Evolutionary conservation across 2,888 invertebrate species (phyloP).

Genomic region (Flexamia atlantica): DNA sequence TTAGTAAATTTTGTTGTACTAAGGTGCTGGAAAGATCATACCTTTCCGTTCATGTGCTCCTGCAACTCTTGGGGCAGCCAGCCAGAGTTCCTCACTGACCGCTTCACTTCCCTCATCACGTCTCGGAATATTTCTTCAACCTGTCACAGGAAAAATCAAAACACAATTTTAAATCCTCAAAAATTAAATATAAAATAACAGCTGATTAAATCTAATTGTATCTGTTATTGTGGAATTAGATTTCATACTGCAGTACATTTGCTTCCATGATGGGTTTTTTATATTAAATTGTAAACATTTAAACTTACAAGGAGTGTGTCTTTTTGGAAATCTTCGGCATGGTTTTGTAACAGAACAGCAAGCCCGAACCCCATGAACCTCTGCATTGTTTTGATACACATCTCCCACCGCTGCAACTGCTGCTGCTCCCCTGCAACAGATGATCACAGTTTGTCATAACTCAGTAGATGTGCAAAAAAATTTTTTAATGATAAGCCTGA

Average conservation of each 20-base stretch:
- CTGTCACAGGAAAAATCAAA: constrained; percentile 65
- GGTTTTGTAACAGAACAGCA: constrained; percentile 74
- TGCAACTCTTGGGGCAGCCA: constrained; percentile 49
- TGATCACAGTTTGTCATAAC: no score
- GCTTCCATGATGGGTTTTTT: no score
- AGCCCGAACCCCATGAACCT: constrained; percentile 76
- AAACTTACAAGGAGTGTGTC: constrained; percentile 67
- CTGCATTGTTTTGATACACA: constrained; percentile 75
- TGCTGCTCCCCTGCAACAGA: constrained; percentile 69
- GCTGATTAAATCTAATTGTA: no score
- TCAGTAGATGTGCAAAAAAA: no score
- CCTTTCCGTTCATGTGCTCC: constrained; percentile 49
- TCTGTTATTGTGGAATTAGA: no score
- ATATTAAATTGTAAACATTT: no score
- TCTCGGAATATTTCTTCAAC: constrained; percentile 72
- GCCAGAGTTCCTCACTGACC: constrained; percentile 69
- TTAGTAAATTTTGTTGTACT: no score
- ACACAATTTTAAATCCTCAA: no score
- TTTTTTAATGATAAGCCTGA: no score
- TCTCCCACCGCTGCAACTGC: constrained; percentile 76
- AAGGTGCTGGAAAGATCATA: neutral
- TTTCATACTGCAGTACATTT: no score
- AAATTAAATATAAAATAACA: no score
- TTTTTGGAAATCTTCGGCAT: constrained; percentile 66
- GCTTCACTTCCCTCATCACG: constrained; percentile 70